Evolutionary conservation across 2,888 invertebrate genomes (phyloP).

Genomic region (Germaria angustata): DNA sequence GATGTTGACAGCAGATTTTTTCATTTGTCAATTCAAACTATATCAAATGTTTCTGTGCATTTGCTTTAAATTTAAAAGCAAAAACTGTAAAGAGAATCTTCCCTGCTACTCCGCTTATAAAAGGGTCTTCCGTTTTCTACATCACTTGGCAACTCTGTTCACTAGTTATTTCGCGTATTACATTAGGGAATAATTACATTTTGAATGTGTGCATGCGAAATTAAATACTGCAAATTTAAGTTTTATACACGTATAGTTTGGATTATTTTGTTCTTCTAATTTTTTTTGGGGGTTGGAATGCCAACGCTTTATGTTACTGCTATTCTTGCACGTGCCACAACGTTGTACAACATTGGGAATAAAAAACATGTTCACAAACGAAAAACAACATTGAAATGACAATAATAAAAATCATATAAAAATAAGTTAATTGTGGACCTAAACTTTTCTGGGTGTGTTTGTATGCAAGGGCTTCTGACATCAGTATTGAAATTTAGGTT

Average conservation of each 20-base stretch:
- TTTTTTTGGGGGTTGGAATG: constrained; percentile 49
- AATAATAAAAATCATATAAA: constrained; percentile 37
- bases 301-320: constrained; percentile 42
- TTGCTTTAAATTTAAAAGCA: too few species aligned
- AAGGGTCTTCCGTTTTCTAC: neutral
- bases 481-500: neutral
- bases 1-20: too few species aligned
- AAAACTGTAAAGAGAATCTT: too few species aligned
- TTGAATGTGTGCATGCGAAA: neutral
- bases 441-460: neutral
- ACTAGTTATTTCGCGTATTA: constrained; percentile 32
- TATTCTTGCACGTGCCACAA: constrained; percentile 64
- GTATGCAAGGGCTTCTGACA: neutral
- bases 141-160: neutral
- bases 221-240: constrained; percentile 16
- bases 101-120: too few species aligned
- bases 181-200: constrained; percentile 45
- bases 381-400: constrained; percentile 12
- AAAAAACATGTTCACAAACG: neutral
- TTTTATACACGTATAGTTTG: neutral
- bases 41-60: too few species aligned
- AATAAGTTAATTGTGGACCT: constrained; percentile 5
- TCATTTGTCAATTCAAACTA: too few species aligned
- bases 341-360: constrained; percentile 39
- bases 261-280: neutral